phyloP scores from a whole-genome alignment of 2,888 invertebrate species.

The Nomada ferruginata region DNA sequence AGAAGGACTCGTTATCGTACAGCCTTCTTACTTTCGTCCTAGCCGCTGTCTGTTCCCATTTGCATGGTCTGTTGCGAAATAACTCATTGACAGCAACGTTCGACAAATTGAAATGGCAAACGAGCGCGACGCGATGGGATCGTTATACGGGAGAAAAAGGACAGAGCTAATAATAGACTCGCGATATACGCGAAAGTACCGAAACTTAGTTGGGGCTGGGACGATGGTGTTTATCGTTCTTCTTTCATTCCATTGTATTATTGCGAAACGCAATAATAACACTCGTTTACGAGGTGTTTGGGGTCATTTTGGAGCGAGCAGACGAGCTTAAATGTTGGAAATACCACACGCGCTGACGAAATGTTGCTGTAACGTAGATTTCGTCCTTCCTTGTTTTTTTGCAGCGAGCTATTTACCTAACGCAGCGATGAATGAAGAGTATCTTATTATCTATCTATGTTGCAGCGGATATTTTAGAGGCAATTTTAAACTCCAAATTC shows the following conservation, averaged over 20 bases:
- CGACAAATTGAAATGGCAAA: conserved; percentile 9
- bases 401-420: background rate
- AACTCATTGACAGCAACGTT: conserved; percentile 35
- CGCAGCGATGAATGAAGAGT: background rate
- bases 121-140: background rate
- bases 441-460: background rate
- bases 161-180: background rate
- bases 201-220: conserved; percentile 27
- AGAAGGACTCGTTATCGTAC: conserved; percentile 28
- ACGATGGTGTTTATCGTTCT: conserved; percentile 24
- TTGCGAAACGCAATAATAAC: conserved; percentile 15
- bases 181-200: conserved; percentile 21
- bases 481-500: too few relatives aligned
- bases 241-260: conserved; percentile 16
- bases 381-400: background rate
- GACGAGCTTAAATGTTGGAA: conserved; percentile 4
- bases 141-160: conserved; percentile 2
- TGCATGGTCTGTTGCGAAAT: conserved; percentile 33
- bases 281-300: conserved; percentile 7
- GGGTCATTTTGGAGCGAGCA: background rate
- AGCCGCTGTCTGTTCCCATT: conserved; percentile 28
- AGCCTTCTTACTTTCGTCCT: conserved; percentile 53
- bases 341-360: background rate
- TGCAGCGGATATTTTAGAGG: background rate
- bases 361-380: background rate